A percentile compares a stretch with the other conserved stretches of the same genome.
phyloP scores from a whole-genome alignment of 2,797 vertebrate genomes.

The Platalea minor region DNA sequence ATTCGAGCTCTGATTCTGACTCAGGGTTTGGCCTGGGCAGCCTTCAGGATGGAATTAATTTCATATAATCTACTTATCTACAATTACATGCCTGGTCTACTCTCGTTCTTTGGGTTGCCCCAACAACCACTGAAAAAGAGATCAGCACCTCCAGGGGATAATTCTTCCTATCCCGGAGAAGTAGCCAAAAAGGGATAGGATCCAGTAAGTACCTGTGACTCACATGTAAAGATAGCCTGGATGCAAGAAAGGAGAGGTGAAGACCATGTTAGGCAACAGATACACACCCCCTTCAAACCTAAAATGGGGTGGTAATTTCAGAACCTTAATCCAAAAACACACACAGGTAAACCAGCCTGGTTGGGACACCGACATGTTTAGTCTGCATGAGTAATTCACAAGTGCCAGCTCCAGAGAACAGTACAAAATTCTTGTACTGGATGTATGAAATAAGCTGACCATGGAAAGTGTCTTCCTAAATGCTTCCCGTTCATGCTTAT shows the following conservation, averaged over 20 bases:
- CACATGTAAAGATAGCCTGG: not conserved
- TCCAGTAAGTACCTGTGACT: conserved; percentile 31
- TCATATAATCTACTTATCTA: not conserved
- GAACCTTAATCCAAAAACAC: not conserved
- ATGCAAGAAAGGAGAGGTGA: not conserved
- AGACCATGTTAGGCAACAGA: not conserved
- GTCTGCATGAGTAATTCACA: not conserved
- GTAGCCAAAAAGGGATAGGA: not conserved
- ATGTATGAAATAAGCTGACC: not conserved
- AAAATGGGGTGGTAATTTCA: not conserved
- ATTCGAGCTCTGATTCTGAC: not conserved
- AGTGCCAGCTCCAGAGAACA: not conserved
- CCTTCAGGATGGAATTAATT: not conserved
- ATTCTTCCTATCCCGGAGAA: not conserved
- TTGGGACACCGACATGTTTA: not conserved
- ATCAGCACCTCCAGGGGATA: not conserved
- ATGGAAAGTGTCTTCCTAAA: not conserved
- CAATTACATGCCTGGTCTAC: not conserved
- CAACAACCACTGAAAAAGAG: not conserved
- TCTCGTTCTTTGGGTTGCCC: not conserved
- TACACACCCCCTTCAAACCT: not conserved
- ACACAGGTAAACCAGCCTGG: not conserved
- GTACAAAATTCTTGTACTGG: not conserved
- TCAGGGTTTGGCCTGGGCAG: conserved; percentile 28
- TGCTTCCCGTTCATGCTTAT: not conserved